Evolutionary conservation across 2,888 invertebrate species (phyloP).

Genomic region (Sesia bembeciformis): DNA sequence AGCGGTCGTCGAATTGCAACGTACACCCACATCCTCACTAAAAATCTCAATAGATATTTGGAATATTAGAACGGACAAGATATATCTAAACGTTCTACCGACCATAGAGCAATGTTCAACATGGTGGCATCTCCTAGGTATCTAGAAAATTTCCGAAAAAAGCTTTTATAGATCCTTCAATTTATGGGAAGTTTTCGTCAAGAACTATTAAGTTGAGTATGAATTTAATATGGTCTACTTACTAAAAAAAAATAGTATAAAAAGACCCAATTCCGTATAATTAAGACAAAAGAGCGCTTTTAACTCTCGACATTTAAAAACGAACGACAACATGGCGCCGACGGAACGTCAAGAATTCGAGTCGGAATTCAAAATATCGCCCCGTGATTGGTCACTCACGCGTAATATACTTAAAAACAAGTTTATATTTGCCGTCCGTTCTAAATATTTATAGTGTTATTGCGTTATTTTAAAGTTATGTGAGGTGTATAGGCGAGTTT

Average conservation of each 20-base stretch:
- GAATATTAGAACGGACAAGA: too few relatives aligned
- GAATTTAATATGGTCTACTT: not conserved
- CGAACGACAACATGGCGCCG: slow-evolving; percentile 33
- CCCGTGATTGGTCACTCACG: slow-evolving; percentile 39
- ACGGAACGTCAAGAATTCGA: slow-evolving; percentile 40
- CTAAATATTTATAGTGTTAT: not conserved
- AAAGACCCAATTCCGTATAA: not conserved
- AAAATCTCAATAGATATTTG: too few relatives aligned
- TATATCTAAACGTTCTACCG: too few relatives aligned
- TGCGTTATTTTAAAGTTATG: not conserved
- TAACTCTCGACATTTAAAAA: slow-evolving; percentile 8
- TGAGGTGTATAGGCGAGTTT: not conserved
- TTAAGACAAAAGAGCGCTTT: not conserved
- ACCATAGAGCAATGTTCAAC: too few relatives aligned
- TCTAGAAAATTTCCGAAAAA: too few relatives aligned
- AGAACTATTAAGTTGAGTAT: too few relatives aligned
- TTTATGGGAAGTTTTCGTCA: too few relatives aligned
- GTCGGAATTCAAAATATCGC: slow-evolving; percentile 35
- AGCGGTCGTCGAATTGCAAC: too few relatives aligned
- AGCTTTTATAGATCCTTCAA: too few relatives aligned
- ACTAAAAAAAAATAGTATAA: not conserved
- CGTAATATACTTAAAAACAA: slow-evolving; percentile 21
- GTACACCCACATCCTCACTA: too few relatives aligned
- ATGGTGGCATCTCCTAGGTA: too few relatives aligned
- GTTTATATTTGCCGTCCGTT: not conserved